Evolutionary conservation across 1,140 invertebrate genomes (phyloP), one percentile per base, ranked within the genome.

Genomic region (Zaprionus inermis): DNA sequence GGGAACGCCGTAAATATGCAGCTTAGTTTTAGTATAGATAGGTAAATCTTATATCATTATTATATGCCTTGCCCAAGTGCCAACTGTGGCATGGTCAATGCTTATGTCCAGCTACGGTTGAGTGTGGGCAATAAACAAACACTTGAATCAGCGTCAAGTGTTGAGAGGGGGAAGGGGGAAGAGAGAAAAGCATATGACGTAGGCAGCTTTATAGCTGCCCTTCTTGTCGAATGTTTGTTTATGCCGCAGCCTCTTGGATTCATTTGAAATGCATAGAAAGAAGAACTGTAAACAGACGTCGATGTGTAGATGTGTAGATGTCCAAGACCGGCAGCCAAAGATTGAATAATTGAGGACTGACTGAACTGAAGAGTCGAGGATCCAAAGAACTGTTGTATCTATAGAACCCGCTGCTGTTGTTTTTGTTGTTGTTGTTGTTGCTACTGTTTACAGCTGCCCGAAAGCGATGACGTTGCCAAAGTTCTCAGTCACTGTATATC

Each of bases 201-300:
- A 70, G 81, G 81, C 80, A 84, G 67, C 46, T 79, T 79, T 65
- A 14, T 52, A 18, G 22, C 22, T 51, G 59, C 18, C 20, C 18
- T 22, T 32, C 9, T 24, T 64, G n/a, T 66, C 18, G 36, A 38
- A 44, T 73, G 63, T 67, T 70, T 70, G 72, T 71, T 75, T 59
- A 32, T 55, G 63, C 36, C 36, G 32, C 34, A 55, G 12, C 18
- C 55, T 60, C 57, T 54, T 38, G 52, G 24, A 72, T 70, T 70
- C 82, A 65, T 81, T 82, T 79, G 72, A 86, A 86, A 77, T 76
- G 65, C 76, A 75, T 76, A 76, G 72, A 79, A 70, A 76, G 72
- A 79, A 59, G 28, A 77, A 69, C 65, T 46, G 44, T 67, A 69
- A 60, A 68, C 58, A 54, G 30, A 54, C n/a, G 38, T 16, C 16